These are phyloP conservation scores for Micromussa lordhowensis DNA, from an alignment of 92 coral and sea anemone genomes.

Conservation along the genomic window DNA sequence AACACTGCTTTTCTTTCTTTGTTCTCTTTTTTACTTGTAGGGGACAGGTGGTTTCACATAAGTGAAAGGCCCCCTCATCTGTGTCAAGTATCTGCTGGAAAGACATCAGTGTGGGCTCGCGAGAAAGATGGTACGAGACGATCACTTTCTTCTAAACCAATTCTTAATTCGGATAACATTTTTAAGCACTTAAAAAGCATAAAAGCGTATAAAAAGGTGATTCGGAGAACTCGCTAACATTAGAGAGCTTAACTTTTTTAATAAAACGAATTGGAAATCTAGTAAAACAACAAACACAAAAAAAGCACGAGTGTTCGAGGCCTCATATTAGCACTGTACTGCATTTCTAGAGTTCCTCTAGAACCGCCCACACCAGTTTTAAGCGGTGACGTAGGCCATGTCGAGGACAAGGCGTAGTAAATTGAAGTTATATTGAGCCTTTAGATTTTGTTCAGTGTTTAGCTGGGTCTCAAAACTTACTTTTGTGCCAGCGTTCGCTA, in stretches of 20 bases:
- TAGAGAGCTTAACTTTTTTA: too few relatives aligned
- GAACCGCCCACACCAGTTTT: neutral
- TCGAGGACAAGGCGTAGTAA: too few relatives aligned
- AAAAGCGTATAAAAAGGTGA: neutral
- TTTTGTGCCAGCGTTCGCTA: too few relatives aligned
- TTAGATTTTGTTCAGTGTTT: too few relatives aligned
- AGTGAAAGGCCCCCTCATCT: conserved; percentile 82
- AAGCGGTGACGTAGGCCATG: too few relatives aligned
- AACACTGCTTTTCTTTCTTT: too few relatives aligned
- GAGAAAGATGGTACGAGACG: conserved; percentile 79
- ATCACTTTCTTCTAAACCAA: neutral
- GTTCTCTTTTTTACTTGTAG: conserved; percentile 24
- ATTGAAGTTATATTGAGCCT: too few relatives aligned
- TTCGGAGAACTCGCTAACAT: neutral
- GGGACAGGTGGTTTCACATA: conserved; percentile 91
- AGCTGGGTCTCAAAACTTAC: too few relatives aligned
- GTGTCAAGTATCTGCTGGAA: conserved; percentile 82
- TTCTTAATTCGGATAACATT: neutral
- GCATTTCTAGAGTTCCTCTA: neutral
- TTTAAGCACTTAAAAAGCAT: neutral
- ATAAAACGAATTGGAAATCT: too few relatives aligned
- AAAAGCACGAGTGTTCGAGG: too few relatives aligned
- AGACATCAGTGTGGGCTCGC: conserved; percentile 89
- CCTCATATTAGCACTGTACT: neutral
- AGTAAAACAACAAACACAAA: too few relatives aligned